Evolutionary conservation across 2,888 invertebrate species (phyloP), one percentile per base, ranked within the genome.

Genomic region (Malthinus seriepunctatus): DNA sequence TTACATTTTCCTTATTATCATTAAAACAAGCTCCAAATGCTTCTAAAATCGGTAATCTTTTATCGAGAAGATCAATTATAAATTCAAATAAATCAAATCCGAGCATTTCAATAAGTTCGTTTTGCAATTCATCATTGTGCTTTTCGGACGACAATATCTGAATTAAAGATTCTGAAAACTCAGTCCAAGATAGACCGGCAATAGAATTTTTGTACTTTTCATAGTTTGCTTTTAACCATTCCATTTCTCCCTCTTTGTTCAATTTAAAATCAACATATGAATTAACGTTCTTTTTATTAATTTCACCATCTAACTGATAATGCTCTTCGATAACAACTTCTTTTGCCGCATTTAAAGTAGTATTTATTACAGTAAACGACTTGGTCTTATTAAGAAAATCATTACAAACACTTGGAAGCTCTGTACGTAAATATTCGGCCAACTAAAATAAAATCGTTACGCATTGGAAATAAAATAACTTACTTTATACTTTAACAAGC

Each of bases 61-160:
- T 69, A 54, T 71, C 71, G n/a, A 78, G 70, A 58, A 78, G 71
- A 56, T 74, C 73, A 15, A 68, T 72, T 35, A 78, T 69, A 53
- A 78, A 71, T 62, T 77, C 77, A 60, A 78, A 76, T 23, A 74
- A 67, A 66, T 95, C 93, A 76, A 90, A 94, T 0, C 97, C 97
- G 15, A 95, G 82, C 3, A 96, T 79, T 70, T 97, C 97, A 76
- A 95, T 90, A 12, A 97, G 79, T 77, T 92, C 91, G 72, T 89
- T 89, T 74, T 93, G 89, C 60, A 93, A 79, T 69, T 90, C 90
- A 47, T 77, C 72, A 51, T 73, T 73, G 8, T 73, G 70, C 62
- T 71, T 74, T 32, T 62, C 64, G 0, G 75, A 76, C 63, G 85
- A 85, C 0, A 93, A 76, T 60, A 86, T 80, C 0, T 81, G 81